phyloP scores from a whole-genome alignment of 2,113 vertebrate genomes.

The Pollachius pollachius region DNA sequence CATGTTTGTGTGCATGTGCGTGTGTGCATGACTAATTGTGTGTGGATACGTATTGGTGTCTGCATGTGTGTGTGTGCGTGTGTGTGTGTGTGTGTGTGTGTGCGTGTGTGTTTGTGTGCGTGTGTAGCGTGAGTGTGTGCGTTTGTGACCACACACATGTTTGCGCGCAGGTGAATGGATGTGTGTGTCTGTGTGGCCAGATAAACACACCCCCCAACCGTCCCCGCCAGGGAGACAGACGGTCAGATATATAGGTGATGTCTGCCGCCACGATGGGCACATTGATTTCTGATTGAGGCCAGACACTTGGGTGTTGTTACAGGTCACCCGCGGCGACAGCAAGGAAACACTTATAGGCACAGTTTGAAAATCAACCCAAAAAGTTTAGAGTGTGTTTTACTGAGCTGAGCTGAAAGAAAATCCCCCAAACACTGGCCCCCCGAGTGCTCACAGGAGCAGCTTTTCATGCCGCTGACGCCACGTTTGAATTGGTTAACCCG shows the following conservation, averaged over 20 bases:
- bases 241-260: slow-evolving; percentile 33
- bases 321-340: neutral
- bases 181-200: slow-evolving; percentile 26
- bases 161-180: neutral
- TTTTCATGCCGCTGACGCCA: slow-evolving; percentile 12
- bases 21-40: too few species aligned
- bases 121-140: neutral
- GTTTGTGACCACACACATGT: neutral
- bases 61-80: too few species aligned
- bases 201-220: slow-evolving; percentile 35
- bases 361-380: slow-evolving; percentile 4
- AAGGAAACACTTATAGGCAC: neutral
- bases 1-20: neutral
- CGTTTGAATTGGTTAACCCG: slow-evolving; percentile 35
- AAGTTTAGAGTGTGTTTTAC: neutral
- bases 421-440: neutral
- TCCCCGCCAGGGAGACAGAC: slow-evolving; percentile 7
- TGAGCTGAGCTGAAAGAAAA: neutral
- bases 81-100: neutral
- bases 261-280: slow-evolving; percentile 17
- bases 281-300: slow-evolving; percentile 54
- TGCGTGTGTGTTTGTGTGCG: too few species aligned
- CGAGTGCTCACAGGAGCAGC: slow-evolving; percentile 17
- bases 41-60: too few species aligned
- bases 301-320: neutral